Evolutionary conservation across 2,797 vertebrate genomes (phyloP).

Genomic region (Rhinella marina): DNA sequence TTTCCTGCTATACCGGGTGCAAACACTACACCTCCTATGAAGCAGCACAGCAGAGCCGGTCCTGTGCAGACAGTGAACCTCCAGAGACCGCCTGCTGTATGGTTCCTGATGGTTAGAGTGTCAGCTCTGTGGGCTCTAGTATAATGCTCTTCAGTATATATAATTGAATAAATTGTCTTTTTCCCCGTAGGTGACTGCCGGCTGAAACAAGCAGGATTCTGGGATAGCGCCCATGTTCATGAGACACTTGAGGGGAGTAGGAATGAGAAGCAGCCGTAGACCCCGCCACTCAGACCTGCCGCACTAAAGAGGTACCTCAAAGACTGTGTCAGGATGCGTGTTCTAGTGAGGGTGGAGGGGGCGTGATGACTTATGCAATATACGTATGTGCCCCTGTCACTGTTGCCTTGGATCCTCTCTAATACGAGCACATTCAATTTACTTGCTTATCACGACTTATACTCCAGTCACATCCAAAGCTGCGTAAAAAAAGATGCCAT

Average conservation of each 20-base stretch:
- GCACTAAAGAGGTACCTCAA: slow-evolving; percentile 72
- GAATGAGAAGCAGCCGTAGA: slow-evolving; percentile 70
- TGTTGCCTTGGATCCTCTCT: neutral
- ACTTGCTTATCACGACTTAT: neutral
- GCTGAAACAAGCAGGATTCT: slow-evolving; percentile 70
- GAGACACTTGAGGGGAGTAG: slow-evolving; percentile 64
- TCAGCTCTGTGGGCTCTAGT: neutral
- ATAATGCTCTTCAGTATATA: neutral
- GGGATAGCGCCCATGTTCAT: slow-evolving; percentile 67
- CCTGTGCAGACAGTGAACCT: too few relatives aligned
- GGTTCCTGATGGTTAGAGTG: neutral
- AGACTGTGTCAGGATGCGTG: too few relatives aligned
- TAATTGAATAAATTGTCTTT: neutral
- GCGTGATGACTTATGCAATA: neutral
- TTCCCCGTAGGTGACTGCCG: slow-evolving; percentile 62
- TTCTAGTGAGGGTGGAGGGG: neutral
- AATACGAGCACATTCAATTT: neutral
- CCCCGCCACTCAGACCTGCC: slow-evolving; percentile 70
- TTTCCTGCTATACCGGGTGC: too few relatives aligned
- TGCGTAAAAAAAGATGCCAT: neutral
- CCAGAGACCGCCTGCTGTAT: neutral
- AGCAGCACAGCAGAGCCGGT: too few relatives aligned
- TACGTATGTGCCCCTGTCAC: neutral
- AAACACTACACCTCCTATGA: too few relatives aligned
- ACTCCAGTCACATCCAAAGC: neutral